Evolutionary conservation across 2,888 invertebrate genomes (phyloP).

Genomic region (Papilio protenor): DNA sequence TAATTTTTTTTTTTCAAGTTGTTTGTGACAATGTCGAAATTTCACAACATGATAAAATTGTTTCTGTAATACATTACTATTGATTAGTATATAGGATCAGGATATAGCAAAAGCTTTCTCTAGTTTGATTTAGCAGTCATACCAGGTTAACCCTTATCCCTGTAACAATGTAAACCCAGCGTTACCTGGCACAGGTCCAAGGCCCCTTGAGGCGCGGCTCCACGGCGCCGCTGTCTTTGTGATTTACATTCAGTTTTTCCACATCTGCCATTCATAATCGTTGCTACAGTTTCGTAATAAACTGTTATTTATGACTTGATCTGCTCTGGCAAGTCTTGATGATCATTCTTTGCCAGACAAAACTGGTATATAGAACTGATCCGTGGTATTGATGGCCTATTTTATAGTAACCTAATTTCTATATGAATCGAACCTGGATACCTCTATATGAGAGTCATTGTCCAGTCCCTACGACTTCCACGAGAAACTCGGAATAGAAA

Average conservation of each 20-base stretch:
- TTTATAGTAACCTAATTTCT: not conserved
- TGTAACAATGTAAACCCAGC: not conserved
- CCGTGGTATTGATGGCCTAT: not conserved
- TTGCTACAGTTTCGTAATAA: not conserved
- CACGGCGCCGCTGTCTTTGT: conserved; percentile 23
- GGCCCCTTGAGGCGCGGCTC: not conserved
- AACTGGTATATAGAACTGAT: not conserved
- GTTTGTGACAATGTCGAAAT: too few species aligned
- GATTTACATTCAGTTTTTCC: conserved; percentile 20
- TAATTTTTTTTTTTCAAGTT: too few species aligned
- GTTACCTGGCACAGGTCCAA: conserved; percentile 20
- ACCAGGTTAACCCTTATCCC: not conserved
- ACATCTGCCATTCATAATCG: conserved; percentile 25
- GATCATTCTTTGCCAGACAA: not conserved
- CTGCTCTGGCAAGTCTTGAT: conserved; percentile 4
- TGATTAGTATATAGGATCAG: not conserved
- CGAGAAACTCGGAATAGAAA: too few species aligned
- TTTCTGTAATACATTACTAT: too few species aligned
- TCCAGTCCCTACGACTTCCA: too few species aligned
- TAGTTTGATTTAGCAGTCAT: not conserved
- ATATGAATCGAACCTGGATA: not conserved
- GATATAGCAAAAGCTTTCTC: not conserved
- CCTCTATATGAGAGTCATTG: too few species aligned
- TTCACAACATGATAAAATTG: too few species aligned
- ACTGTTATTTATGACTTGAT: conserved; percentile 7